phyloP scores from a whole-genome alignment of 2,113 vertebrate genomes.

The Nothocercus julius region DNA sequence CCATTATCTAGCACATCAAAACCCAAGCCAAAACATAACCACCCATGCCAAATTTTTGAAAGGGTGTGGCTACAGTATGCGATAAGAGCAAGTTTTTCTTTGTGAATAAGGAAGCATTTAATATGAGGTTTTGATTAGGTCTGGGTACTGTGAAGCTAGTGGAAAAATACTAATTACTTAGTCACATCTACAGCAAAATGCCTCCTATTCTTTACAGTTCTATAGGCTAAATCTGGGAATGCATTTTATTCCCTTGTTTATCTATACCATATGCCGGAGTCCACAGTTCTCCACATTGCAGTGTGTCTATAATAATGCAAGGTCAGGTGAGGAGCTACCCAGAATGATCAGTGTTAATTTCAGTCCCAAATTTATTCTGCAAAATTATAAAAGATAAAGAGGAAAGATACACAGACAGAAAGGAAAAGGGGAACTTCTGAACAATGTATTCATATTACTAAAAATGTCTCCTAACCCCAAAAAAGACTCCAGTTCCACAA shows the following conservation, averaged over 20 bases:
- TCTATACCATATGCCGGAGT: not conserved
- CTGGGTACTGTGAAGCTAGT: not conserved
- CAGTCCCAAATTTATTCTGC: not conserved
- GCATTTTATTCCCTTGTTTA: not conserved
- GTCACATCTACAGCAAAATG: not conserved
- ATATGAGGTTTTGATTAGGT: not conserved
- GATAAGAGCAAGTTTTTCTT: not conserved
- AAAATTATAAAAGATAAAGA: not conserved
- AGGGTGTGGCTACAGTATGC: not conserved
- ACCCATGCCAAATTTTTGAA: not conserved
- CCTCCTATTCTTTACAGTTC: not conserved
- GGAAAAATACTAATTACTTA: not conserved
- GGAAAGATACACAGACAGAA: not conserved
- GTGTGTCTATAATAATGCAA: not conserved
- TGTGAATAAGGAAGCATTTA: not conserved
- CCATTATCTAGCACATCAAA: slow-evolving; percentile 23
- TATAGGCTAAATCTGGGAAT: not conserved
- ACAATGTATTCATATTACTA: not conserved
- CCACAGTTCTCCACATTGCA: not conserved
- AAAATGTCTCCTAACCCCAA: not conserved
- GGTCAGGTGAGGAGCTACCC: not conserved
- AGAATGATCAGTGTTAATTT: not conserved
- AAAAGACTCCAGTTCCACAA: not conserved
- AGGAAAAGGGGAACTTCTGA: not conserved
- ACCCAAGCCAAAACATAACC: slow-evolving; percentile 12